Conservation (phyloP, 2,888 invertebrate species). For the Hydriomena furcata region DNA sequence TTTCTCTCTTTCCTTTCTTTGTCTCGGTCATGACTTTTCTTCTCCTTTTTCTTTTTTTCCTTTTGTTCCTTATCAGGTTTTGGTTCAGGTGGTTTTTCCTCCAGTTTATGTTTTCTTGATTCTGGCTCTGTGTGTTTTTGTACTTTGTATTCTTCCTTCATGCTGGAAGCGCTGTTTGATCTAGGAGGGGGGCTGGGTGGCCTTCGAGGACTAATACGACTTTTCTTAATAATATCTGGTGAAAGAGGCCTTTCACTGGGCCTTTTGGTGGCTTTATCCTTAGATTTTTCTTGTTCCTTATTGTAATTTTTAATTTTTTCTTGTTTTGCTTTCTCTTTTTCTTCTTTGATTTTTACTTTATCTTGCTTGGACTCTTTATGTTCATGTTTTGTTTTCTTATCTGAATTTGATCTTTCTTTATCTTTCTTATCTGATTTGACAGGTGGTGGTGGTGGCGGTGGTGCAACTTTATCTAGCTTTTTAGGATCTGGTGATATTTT, state of each 20-base stretch:
- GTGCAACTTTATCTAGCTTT: constrained; percentile 68
- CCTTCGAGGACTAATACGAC: constrained; percentile 66
- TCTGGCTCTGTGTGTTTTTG: constrained; percentile 65
- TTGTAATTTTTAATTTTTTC: constrained; percentile 79
- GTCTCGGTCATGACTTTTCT: constrained; percentile 85
- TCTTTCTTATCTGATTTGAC: constrained; percentile 82
- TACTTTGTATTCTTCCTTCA: constrained; percentile 72
- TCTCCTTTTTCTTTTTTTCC: constrained; percentile 85
- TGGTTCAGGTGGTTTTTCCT: constrained; percentile 80
- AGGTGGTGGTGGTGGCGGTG: constrained; percentile 42
- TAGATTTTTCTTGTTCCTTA: constrained; percentile 82
- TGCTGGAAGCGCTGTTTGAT: constrained; percentile 70
- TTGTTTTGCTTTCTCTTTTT: constrained; percentile 73
- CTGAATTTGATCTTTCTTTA: constrained; percentile 75
- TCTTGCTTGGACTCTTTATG: constrained; percentile 73
- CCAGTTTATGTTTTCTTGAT: constrained; percentile 66
- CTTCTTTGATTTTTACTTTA: constrained; percentile 75
- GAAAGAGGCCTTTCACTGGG: constrained; percentile 69
- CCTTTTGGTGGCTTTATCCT: constrained; percentile 81
- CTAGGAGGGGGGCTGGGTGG: constrained; percentile 63
- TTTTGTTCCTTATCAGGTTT: constrained; percentile 79
- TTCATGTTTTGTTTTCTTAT: constrained; percentile 78
- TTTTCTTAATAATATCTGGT: constrained; percentile 68
- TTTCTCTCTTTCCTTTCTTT: constrained; percentile 84
- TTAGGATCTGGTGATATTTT: constrained; percentile 88